Conservation (phyloP, 2,113 vertebrate species). For the Cynocephalus volans region DNA sequence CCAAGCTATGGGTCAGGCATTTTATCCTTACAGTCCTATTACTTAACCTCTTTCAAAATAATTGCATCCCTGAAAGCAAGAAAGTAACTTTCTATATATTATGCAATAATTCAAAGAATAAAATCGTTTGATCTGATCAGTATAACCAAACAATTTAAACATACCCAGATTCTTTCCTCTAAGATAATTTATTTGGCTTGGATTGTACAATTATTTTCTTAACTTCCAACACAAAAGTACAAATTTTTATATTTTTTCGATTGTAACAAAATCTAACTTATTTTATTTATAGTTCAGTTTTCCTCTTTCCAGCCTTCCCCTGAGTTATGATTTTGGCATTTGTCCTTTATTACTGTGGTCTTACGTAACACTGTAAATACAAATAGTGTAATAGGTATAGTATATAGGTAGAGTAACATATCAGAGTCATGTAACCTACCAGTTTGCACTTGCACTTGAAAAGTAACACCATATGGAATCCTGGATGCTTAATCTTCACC, state of each 20-base stretch:
- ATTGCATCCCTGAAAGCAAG: background rate
- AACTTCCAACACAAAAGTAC: background rate
- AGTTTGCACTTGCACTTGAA: background rate
- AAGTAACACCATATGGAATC: background rate
- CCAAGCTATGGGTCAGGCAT: background rate
- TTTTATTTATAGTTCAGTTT: background rate
- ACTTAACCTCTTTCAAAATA: constrained; percentile 1
- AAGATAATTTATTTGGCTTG: background rate
- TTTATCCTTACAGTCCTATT: background rate
- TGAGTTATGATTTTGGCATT: background rate
- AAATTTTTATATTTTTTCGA: background rate
- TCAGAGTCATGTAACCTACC: background rate
- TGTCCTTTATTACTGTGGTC: background rate
- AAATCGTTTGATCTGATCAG: background rate
- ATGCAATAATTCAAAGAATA: background rate
- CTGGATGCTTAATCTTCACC: background rate
- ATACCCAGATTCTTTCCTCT: background rate
- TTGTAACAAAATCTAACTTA: background rate
- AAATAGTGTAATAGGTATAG: rapidly evolving
- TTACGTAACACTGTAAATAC: background rate
- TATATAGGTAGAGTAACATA: background rate
- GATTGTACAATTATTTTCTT: background rate
- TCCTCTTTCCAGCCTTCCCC: rapidly evolving
- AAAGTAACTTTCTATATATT: background rate
- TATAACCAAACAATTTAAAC: background rate